Conservation (phyloP, 2,888 invertebrate species). For the Drosophila melanocephala region DNA sequence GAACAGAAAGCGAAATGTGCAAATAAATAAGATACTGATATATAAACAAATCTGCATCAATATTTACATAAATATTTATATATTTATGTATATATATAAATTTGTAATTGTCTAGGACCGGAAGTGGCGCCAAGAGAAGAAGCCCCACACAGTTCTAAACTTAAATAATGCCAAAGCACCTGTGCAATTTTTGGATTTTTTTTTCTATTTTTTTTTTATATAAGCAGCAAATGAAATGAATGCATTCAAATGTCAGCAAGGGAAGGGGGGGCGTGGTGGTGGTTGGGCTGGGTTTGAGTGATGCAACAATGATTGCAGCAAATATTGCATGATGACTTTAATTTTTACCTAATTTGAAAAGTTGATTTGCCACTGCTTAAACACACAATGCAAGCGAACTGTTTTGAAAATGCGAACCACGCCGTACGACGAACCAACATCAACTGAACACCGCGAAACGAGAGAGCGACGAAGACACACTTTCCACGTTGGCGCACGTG, state of each 20-base stretch:
- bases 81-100: neutral
- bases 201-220: slow-evolving; percentile 18
- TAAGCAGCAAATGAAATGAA: slow-evolving; percentile 23
- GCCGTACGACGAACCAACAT: slow-evolving; percentile 74
- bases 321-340: slow-evolving; percentile 4
- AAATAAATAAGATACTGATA: neutral
- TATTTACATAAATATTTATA: slow-evolving; percentile 4
- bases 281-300: neutral
- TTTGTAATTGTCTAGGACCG: slow-evolving; percentile 11
- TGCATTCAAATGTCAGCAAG: neutral
- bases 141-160: slow-evolving; percentile 17
- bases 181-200: slow-evolving; percentile 10
- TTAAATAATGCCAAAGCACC: slow-evolving; percentile 35
- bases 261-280: neutral
- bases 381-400: slow-evolving; percentile 32
- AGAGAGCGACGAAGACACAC: slow-evolving; percentile 13
- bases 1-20: slow-evolving; percentile 43
- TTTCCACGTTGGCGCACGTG: slow-evolving; percentile 62
- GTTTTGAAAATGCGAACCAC: slow-evolving; percentile 61
- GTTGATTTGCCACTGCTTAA: slow-evolving; percentile 30
- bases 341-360: slow-evolving; percentile 47
- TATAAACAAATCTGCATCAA: neutral
- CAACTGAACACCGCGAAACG: slow-evolving; percentile 61
- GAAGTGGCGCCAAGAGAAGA: slow-evolving; percentile 33
- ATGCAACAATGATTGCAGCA: neutral